Base-by-base conservation (phyloP, 2,113 vertebrate species). In the Galeopterus variegatus region DNA sequence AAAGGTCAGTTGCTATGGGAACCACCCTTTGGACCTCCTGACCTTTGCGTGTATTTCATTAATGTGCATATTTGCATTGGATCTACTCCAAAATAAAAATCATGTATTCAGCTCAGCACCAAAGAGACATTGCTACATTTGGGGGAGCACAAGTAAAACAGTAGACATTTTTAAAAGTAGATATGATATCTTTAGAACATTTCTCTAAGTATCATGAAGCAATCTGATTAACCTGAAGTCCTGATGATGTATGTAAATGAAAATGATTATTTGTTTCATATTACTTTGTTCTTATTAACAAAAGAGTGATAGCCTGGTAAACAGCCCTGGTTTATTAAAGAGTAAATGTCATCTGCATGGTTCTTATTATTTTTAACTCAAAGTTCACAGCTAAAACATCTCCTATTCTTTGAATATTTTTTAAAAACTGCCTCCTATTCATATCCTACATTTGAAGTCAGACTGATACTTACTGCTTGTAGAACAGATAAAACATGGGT, bases 271-370 rank as follows among this genome's bases (percentile, higher is more conserved):
- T 96, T 95, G 97, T 8, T 31, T 12, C 0, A 36, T 28, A 72
- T 31, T 92, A 95, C 58, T 85, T 97, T 89, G 87, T 80, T 97
- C 93, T 97, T 95, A 97, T 91, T 97, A 97, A 97, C 92, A 98
- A 97, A 97, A 95, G 79, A 96, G 64, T 64, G 62, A 95, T 56
- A 93, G 94, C 87, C 60, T 96, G 58, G 94, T 79, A 97, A 98
- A 87, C 26, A 97, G 33, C 17, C 58, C 89, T 95, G 62, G 86
- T 83, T 73, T 97, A 91, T 76, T 93, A 92, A 92, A 97, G 45
- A 56, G 77, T 97, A 97, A 96, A 21, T 23, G 94, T 65, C 84
- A 56, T 75, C 41, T 94, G 79, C 45, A 50, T 73, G 48, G 36
- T 52, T 94, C 54, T 33, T 54, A 7, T 50, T 73, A 85, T 88